Evolutionary conservation across 2,888 invertebrate genomes (phyloP).

Genomic region (Yponomeuta malinellus): DNA sequence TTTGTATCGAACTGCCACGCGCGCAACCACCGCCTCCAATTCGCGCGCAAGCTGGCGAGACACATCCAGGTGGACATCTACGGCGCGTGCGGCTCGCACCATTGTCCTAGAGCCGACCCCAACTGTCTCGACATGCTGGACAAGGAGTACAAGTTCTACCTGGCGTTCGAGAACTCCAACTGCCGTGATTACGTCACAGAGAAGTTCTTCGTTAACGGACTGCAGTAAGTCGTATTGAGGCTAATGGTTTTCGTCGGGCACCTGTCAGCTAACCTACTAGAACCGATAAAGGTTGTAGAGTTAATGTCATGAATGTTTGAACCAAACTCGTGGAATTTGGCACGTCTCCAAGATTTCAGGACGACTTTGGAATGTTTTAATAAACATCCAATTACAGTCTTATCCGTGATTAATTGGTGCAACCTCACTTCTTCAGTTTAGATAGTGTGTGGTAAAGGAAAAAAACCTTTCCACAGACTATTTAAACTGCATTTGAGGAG

Average conservation of each 20-base stretch:
- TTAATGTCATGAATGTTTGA: too few relatives aligned
- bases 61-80: conserved; percentile 93
- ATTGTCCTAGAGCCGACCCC: conserved; percentile 89
- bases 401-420: too few relatives aligned
- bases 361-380: too few relatives aligned
- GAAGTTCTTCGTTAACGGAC: conserved; percentile 96
- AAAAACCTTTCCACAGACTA: too few relatives aligned
- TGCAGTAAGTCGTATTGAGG: conserved; percentile 78
- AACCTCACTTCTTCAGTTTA: too few relatives aligned
- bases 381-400: too few relatives aligned
- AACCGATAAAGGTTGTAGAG: too few relatives aligned
- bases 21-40: conserved; percentile 90
- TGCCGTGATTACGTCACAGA: conserved; percentile 97
- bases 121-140: conserved; percentile 93
- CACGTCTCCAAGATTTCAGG: too few relatives aligned
- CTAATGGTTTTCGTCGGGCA: not conserved
- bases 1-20: conserved; percentile 98
- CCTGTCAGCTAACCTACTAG: too few relatives aligned
- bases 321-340: too few relatives aligned
- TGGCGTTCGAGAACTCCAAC: conserved; percentile 98
- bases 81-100: conserved; percentile 90
- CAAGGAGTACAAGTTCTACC: conserved; percentile 96
- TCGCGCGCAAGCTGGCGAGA: conserved; percentile 89
- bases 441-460: too few relatives aligned
- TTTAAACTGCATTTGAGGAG: too few relatives aligned